Percentiles rank a stretch among this genome's conserved stretches.
Conservation (phyloP, 2,797 vertebrate genomes). For the Myioborus melanocephalus region DNA sequence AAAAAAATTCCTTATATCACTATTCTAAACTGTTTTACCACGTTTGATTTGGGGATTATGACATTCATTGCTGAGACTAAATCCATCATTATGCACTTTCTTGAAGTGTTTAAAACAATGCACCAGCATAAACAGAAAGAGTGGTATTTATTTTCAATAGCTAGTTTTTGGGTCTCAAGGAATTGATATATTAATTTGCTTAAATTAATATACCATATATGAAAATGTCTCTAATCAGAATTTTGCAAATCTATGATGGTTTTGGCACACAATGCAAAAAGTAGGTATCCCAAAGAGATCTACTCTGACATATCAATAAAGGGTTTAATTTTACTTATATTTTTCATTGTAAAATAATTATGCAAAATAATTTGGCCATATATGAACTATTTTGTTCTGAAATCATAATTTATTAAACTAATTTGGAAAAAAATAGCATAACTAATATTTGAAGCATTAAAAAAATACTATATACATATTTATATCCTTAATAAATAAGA, state of each 20-base stretch:
- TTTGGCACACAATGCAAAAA: background rate
- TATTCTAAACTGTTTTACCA: background rate
- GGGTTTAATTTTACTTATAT: background rate
- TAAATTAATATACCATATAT: background rate
- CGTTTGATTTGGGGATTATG: conserved; percentile 29
- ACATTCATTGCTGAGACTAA: conserved; percentile 51
- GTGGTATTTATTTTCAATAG: background rate
- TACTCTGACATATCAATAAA: background rate
- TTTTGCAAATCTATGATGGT: background rate
- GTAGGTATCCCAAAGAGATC: background rate
- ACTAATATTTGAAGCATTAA: background rate
- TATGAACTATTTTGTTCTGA: background rate
- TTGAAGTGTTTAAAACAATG: conserved; percentile 26
- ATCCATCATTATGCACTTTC: conserved; percentile 43
- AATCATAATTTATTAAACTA: background rate
- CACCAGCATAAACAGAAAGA: conserved; percentile 11
- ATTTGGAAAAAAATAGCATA: background rate
- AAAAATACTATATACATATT: background rate
- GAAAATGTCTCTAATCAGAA: background rate
- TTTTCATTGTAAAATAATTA: background rate
- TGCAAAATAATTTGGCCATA: background rate
- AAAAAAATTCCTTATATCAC: background rate
- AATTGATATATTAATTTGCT: background rate
- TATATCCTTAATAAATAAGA: background rate
- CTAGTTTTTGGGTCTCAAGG: background rate